Evolutionary conservation across 2,113 vertebrate species (phyloP).

Genomic region (Dipodomys merriami): DNA sequence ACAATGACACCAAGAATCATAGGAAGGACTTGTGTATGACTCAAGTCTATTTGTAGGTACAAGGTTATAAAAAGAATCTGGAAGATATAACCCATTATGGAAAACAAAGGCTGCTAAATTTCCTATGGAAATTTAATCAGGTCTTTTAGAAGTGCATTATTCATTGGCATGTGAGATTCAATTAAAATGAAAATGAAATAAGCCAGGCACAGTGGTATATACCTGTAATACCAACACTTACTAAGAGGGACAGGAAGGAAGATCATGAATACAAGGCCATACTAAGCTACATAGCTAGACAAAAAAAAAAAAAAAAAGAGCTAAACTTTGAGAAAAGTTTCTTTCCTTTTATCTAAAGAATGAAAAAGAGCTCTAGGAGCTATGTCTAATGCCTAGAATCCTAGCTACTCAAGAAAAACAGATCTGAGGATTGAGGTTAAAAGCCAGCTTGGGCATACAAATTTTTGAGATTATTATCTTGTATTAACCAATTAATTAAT

Average conservation of each 20-base stretch:
- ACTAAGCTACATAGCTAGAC: not conserved
- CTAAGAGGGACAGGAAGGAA: not conserved
- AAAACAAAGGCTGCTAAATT: not conserved
- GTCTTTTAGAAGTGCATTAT: not conserved
- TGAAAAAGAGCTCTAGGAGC: no score
- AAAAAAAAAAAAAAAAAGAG: not conserved
- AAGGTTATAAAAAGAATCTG: not conserved
- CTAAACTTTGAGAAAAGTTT: not conserved
- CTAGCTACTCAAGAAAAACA: no score
- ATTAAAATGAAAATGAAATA: slow-evolving; percentile 54
- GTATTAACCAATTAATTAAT: no score
- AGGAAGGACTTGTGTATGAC: not conserved
- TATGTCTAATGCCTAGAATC: no score
- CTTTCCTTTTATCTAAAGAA: not conserved
- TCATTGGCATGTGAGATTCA: slow-evolving; percentile 3
- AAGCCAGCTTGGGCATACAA: no score
- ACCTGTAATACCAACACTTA: not conserved
- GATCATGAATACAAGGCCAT: not conserved
- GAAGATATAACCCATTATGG: not conserved
- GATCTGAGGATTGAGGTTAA: no score
- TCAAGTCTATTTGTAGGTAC: not conserved
- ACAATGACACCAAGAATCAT: not conserved
- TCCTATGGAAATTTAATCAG: not conserved
- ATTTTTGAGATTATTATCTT: no score
- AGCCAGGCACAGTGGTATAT: not conserved